Evolutionary conservation across 2,888 invertebrate species (phyloP).

Genomic region (Orchesellides sinensis): DNA sequence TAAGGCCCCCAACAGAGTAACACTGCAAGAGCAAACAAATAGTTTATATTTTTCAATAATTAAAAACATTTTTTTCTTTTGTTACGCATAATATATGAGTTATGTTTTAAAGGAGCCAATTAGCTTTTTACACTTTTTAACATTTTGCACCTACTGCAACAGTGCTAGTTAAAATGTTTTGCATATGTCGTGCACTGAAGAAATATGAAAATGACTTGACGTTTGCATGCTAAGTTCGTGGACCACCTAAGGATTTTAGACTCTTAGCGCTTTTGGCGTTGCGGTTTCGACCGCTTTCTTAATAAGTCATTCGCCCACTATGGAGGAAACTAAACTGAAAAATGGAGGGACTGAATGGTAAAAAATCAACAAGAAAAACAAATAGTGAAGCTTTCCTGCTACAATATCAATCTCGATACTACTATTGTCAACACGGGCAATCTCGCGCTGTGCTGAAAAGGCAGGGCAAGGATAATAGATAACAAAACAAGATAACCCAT

Average conservation of each 20-base stretch:
- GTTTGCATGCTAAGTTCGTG: too few relatives aligned
- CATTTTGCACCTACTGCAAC: too few relatives aligned
- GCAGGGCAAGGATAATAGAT: background rate
- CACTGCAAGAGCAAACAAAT: too few relatives aligned
- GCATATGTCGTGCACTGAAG: too few relatives aligned
- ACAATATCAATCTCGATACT: background rate
- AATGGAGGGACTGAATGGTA: background rate
- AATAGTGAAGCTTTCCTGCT: background rate
- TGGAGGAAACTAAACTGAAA: background rate
- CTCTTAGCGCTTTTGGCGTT: background rate
- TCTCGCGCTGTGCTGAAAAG: background rate
- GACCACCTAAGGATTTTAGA: background rate
- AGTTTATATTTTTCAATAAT: background rate
- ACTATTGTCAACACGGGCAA: background rate
- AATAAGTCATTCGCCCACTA: too few relatives aligned
- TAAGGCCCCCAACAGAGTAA: background rate
- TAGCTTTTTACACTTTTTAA: too few relatives aligned
- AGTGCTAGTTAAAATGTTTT: too few relatives aligned
- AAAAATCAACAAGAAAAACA: background rate
- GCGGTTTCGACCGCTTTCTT: too few relatives aligned
- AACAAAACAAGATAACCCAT: background rate
- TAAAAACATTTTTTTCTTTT: slow-evolving; percentile 12
- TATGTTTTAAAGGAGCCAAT: background rate
- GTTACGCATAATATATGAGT: background rate
- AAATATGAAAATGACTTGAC: too few relatives aligned